Conservation (phyloP, 37 sponge, comb jelly and placozoan species). For the Ephydatia muelleri region DNA sequence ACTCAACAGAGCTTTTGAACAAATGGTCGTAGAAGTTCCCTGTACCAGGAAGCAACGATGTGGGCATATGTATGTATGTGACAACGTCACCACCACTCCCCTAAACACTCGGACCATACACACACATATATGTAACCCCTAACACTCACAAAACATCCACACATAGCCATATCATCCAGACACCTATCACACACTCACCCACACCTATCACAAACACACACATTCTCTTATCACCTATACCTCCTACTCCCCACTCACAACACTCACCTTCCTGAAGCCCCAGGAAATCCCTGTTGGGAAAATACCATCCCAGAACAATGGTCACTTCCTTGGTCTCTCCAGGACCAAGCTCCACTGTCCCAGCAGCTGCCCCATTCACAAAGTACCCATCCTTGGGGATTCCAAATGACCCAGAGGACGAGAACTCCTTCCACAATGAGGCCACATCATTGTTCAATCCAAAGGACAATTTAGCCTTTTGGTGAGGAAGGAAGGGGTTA, state of each 20-base stretch:
- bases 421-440: slow-evolving; percentile 18
- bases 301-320: slow-evolving; percentile 35
- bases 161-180: no score
- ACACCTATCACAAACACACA: not conserved
- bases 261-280: slow-evolving; percentile 19
- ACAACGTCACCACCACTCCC: no score
- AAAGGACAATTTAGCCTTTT: not conserved
- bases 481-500: no score
- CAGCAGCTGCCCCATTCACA: slow-evolving; percentile 22
- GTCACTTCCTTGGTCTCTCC: slow-evolving; percentile 25
- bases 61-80: not conserved
- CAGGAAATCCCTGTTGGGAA: slow-evolving; percentile 35
- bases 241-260: no score
- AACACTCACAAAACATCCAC: no score
- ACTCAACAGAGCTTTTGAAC: slow-evolving; percentile 2
- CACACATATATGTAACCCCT: not conserved
- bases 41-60: not conserved
- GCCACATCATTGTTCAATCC: slow-evolving; percentile 1
- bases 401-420: not conserved
- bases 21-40: slow-evolving; percentile 31
- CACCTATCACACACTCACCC: not conserved
- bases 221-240: no score
- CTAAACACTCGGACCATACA: no score
- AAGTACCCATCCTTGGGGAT: not conserved
- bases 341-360: slow-evolving; percentile 2